phyloP scores from a whole-genome alignment of 2,113 vertebrate species.

The Tylochromis polylepis region DNA sequence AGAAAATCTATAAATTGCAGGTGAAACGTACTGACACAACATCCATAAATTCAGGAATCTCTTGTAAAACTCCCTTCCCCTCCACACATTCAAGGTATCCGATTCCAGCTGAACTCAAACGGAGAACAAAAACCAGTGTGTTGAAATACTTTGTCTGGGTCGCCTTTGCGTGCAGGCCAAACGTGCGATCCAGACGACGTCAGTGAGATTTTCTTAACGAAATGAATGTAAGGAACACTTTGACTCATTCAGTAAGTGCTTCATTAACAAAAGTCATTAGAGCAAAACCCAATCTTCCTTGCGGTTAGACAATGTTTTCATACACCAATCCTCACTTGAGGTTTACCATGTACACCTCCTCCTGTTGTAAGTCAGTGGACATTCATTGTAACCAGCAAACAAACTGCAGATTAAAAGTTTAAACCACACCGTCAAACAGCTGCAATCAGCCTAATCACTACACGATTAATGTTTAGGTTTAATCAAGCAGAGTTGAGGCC shows the following conservation, averaged over 20 bases:
- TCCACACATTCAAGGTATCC: not conserved
- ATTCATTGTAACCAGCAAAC: not conserved
- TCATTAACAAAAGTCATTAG: not conserved
- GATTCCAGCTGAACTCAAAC: constrained; percentile 12
- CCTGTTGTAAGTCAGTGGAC: not conserved
- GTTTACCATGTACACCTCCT: not conserved
- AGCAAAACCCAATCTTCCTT: not conserved
- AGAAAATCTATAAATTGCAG: constrained; percentile 18
- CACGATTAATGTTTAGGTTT: not conserved
- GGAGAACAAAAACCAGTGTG: not conserved
- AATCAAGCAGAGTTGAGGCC: not conserved
- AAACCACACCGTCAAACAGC: not conserved
- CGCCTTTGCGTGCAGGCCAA: constrained; percentile 14
- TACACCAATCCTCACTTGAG: not conserved
- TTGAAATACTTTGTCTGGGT: constrained; percentile 25
- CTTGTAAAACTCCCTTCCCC: constrained; percentile 8
- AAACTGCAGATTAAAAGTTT: not conserved
- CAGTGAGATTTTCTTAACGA: not conserved
- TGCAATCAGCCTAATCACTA: not conserved
- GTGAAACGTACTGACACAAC: constrained; percentile 13
- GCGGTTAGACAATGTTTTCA: not conserved
- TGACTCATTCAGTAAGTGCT: not conserved
- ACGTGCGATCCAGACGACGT: not conserved
- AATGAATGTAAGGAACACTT: not conserved
- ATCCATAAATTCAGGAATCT: constrained; percentile 26